Evolutionary conservation across 2,113 vertebrate species (phyloP).

Genomic region (Falcunculus frontatus): DNA sequence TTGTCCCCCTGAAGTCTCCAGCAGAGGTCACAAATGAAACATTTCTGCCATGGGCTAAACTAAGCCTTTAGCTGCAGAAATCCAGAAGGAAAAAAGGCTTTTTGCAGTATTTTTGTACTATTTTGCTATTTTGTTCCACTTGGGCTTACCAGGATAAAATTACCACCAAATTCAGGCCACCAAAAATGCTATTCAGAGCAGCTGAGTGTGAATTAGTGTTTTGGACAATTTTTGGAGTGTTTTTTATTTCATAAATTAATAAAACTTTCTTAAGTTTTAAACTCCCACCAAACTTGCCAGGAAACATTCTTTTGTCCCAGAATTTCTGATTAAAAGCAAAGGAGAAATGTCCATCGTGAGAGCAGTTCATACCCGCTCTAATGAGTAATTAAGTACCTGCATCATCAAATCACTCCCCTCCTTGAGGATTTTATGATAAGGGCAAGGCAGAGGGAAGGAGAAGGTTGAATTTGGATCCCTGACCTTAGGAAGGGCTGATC

Average conservation of each 20-base stretch:
- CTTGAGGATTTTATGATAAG: not conserved
- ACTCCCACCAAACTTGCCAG: not conserved
- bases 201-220: not conserved
- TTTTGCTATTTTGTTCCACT: not conserved
- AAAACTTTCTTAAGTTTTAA: not conserved
- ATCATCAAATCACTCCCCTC: not conserved
- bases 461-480: not conserved
- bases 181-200: not conserved
- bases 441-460: not conserved
- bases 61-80: not conserved
- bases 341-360: not conserved
- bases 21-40: not conserved
- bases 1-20: not conserved
- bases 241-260: not conserved
- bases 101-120: not conserved
- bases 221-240: not conserved
- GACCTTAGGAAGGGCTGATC: not conserved
- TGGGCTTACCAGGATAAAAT: not conserved
- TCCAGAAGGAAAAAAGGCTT: not conserved
- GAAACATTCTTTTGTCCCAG: not conserved
- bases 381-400: not conserved
- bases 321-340: not conserved
- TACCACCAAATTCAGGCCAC: not conserved
- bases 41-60: not conserved
- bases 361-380: accelerated